Percentiles rank a stretch among this genome's conserved stretches.
phyloP scores from a whole-genome alignment of 1,140 invertebrate species.

The Sarcophaga peregrina region DNA sequence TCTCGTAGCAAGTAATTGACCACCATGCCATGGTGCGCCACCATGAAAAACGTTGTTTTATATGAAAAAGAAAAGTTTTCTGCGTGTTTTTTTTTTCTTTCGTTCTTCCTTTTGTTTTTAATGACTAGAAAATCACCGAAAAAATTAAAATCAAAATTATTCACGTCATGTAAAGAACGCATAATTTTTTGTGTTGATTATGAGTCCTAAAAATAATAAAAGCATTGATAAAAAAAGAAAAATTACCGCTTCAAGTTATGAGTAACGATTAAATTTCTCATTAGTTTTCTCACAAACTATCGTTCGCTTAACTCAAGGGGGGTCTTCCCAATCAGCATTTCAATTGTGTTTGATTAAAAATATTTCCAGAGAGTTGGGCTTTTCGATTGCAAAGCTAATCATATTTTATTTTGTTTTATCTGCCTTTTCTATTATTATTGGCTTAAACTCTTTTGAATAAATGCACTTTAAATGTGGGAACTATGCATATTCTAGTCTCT shows the following conservation, averaged over 20 bases:
- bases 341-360: conserved; percentile 13
- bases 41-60: conserved; percentile 5
- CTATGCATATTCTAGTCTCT: neutral
- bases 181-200: conserved; percentile 20
- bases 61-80: conserved; percentile 6
- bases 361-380: neutral
- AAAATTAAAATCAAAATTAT: conserved; percentile 17
- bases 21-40: neutral
- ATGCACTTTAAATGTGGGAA: conserved; percentile 22
- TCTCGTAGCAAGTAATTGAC: conserved; percentile 1
- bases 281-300: neutral
- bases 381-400: neutral
- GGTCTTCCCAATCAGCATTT: neutral
- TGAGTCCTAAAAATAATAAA: neutral
- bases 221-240: neutral
- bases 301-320: neutral
- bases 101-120: neutral
- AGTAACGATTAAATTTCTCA: neutral
- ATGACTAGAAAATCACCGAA: conserved; percentile 32
- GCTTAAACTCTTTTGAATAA: neutral
- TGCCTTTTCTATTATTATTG: neutral
- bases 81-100: no score
- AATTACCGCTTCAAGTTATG: neutral
- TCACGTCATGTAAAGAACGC: conserved; percentile 33
- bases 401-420: neutral